Conservation (phyloP, 2,797 vertebrate species). For the Aldrovandia affinis region DNA sequence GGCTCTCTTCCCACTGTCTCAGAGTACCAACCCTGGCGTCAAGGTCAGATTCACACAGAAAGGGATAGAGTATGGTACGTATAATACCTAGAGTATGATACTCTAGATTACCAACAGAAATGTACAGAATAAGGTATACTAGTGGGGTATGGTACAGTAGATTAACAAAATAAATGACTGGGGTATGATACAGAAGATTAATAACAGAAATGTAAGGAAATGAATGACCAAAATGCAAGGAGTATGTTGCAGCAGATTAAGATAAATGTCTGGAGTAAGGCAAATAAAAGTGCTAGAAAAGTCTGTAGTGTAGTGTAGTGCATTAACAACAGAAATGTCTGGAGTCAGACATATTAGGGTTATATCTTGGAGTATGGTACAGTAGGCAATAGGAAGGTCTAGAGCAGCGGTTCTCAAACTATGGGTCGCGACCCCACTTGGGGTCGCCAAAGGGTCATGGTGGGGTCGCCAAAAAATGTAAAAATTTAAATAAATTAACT, state of each 20-base stretch:
- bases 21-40: slow-evolving; percentile 64
- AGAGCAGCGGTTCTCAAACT: too few relatives aligned
- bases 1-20: slow-evolving; percentile 48
- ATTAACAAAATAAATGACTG: not conserved
- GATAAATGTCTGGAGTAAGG: too few relatives aligned
- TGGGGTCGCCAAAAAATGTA: not conserved
- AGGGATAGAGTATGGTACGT: slow-evolving; percentile 74
- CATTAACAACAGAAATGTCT: not conserved
- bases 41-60: slow-evolving; percentile 70
- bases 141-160: not conserved
- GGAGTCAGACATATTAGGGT: not conserved
- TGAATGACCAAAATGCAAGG: too few relatives aligned
- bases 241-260: too few relatives aligned
- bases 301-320: too few relatives aligned
- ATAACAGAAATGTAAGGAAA: too few relatives aligned
- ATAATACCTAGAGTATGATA: not conserved
- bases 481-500: too few relatives aligned
- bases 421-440: too few relatives aligned
- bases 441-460: too few relatives aligned
- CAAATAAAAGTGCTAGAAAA: too few relatives aligned
- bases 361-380: not conserved
- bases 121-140: not conserved
- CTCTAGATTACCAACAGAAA: not conserved
- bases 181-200: not conserved
- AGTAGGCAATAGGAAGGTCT: not conserved